These are phyloP conservation scores for Folsomia manolachei DNA, from an alignment of 2,888 invertebrate genomes.

Conservation along the genomic window DNA sequence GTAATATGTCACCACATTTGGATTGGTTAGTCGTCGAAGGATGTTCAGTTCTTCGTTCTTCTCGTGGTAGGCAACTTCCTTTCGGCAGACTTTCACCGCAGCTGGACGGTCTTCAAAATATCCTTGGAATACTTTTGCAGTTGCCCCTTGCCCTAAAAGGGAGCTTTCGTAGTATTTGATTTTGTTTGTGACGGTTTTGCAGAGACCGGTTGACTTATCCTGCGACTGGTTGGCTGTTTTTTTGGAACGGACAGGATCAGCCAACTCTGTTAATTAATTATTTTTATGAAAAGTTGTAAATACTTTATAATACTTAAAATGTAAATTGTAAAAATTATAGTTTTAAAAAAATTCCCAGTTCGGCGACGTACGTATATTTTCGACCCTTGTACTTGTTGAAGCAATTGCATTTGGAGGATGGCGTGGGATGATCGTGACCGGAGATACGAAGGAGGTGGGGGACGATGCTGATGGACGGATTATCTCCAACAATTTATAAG, in stretches of 20 bases:
- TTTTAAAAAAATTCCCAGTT: no score
- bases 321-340: no score
- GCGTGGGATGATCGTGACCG: no score
- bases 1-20: background rate
- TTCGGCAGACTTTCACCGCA: background rate
- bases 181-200: background rate
- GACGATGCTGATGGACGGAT: background rate
- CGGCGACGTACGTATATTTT: no score
- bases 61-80: slow-evolving; percentile 2
- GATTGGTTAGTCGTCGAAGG: background rate
- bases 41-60: slow-evolving; percentile 11
- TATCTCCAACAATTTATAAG: background rate
- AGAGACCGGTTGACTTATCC: no score
- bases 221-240: no score
- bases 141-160: background rate
- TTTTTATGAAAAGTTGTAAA: no score
- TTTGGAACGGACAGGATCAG: no score
- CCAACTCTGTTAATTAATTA: no score
- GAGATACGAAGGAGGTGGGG: background rate
- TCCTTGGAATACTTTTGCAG: background rate
- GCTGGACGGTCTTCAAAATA: background rate
- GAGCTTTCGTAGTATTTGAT: background rate
- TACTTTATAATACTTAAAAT: no score
- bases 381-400: background rate
- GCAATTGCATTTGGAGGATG: no score